Evolutionary conservation across 1,140 invertebrate genomes (phyloP).

Genomic region (Doryteuthis pealeii): DNA sequence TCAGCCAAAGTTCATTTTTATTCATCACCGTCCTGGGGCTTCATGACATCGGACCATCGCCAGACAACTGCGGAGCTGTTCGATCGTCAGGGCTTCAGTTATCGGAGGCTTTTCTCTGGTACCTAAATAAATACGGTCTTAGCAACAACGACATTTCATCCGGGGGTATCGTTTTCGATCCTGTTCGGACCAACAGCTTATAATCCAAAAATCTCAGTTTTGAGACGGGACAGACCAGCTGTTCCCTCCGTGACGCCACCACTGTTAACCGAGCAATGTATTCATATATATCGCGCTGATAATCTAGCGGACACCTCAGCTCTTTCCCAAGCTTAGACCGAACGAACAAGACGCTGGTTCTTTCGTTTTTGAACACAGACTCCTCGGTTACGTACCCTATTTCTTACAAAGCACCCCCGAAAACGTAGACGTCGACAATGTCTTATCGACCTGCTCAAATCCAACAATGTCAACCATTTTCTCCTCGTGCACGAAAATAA

Average conservation of each 20-base stretch:
- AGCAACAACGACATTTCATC: constrained; percentile 23
- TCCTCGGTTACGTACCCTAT: constrained; percentile 27
- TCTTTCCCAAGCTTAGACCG: constrained; percentile 28
- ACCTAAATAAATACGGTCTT: constrained; percentile 31
- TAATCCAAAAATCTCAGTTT: neutral
- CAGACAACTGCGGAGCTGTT: constrained; percentile 30
- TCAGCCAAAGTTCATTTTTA: constrained; percentile 40
- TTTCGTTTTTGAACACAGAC: constrained; percentile 15
- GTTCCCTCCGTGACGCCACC: neutral
- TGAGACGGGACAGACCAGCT: neutral
- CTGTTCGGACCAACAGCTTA: constrained; percentile 19
- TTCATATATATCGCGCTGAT: constrained; percentile 40
- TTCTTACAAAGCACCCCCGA: constrained; percentile 41
- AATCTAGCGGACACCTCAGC: constrained; percentile 29
- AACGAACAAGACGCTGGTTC: constrained; percentile 37
- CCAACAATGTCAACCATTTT: constrained; percentile 27
- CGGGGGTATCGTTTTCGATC: constrained; percentile 47
- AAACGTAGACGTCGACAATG: constrained; percentile 23
- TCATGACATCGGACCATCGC: constrained; percentile 28
- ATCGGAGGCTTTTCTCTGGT: constrained; percentile 51
- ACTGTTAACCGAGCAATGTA: constrained; percentile 31
- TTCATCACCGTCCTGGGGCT: constrained; percentile 41
- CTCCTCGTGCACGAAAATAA: constrained; percentile 32
- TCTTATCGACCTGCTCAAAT: constrained; percentile 26
- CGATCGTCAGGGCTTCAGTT: constrained; percentile 32